Conservation (phyloP, 2,888 invertebrate genomes). For the Marronus borbonicus region DNA sequence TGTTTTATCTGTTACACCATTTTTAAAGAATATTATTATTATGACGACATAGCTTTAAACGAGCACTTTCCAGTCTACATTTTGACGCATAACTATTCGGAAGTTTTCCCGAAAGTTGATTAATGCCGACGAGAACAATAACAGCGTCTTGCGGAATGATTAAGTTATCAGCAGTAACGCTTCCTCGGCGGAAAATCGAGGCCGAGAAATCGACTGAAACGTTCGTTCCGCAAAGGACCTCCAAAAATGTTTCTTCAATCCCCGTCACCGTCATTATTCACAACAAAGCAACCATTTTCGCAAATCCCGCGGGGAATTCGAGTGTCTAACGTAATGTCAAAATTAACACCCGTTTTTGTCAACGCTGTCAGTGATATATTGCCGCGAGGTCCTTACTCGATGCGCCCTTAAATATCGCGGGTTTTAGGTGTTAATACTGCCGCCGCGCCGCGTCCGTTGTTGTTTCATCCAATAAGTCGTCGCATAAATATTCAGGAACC, state of each 20-base stretch:
- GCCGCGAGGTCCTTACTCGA: constrained; percentile 56
- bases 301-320: constrained; percentile 49
- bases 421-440: constrained; percentile 59
- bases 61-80: neutral
- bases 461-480: constrained; percentile 63
- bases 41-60: no score
- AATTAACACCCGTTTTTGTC: constrained; percentile 48
- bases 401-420: constrained; percentile 56
- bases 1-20: no score
- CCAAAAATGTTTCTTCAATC: constrained; percentile 36
- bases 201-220: constrained; percentile 18
- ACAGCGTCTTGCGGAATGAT: constrained; percentile 9
- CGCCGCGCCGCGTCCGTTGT: constrained; percentile 48
- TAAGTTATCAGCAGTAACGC: constrained; percentile 3
- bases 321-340: constrained; percentile 53
- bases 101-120: constrained; percentile 5
- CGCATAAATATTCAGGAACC: constrained; percentile 63
- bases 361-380: constrained; percentile 57
- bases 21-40: no score
- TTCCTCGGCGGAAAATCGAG: neutral
- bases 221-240: neutral
- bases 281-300: constrained; percentile 41
- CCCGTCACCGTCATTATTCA: constrained; percentile 37
- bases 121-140: constrained; percentile 20
- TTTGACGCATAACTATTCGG: neutral